Evolutionary conservation across 2,797 vertebrate species (phyloP).

Genomic region (Thripadectes ignobilis): DNA sequence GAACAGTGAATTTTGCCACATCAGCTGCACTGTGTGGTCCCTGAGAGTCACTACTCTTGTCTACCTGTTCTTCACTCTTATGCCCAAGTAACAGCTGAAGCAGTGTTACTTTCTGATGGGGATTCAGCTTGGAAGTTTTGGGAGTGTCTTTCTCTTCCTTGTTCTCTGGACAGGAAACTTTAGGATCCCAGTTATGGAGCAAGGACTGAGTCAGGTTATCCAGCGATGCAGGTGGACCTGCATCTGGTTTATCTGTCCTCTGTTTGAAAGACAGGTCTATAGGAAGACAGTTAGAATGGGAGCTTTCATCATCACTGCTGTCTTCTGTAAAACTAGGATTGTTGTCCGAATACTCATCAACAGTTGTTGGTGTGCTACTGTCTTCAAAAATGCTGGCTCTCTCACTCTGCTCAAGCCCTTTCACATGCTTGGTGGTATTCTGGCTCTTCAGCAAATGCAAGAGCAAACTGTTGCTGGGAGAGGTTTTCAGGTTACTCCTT

Average conservation of each 20-base stretch:
- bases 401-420: slow-evolving; percentile 86
- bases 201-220: slow-evolving; percentile 93
- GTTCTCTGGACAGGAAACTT: slow-evolving; percentile 80
- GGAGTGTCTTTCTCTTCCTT: slow-evolving; percentile 85
- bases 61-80: slow-evolving; percentile 86
- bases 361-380: slow-evolving; percentile 85
- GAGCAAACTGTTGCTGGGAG: slow-evolving; percentile 93
- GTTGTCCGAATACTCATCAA: slow-evolving; percentile 92
- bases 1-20: slow-evolving; percentile 73
- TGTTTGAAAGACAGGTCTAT: slow-evolving; percentile 97
- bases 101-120: slow-evolving; percentile 94
- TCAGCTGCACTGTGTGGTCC: slow-evolving; percentile 81
- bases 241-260: slow-evolving; percentile 78
- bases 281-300: slow-evolving; percentile 93
- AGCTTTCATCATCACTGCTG: slow-evolving; percentile 94
- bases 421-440: slow-evolving; percentile 87
- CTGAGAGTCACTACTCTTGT: slow-evolving; percentile 80
- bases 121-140: slow-evolving; percentile 84
- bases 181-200: slow-evolving; percentile 94
- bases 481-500: slow-evolving; percentile 83
- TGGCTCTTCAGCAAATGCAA: slow-evolving; percentile 96
- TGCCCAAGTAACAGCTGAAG: slow-evolving; percentile 96
- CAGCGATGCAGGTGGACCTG: slow-evolving; percentile 78
- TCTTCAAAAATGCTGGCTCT: slow-evolving; percentile 83
- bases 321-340: slow-evolving; percentile 93